Evolutionary conservation across 2,113 vertebrate species (phyloP), one percentile per base, ranked within the genome.

Genomic region (Corydoras maculifer): DNA sequence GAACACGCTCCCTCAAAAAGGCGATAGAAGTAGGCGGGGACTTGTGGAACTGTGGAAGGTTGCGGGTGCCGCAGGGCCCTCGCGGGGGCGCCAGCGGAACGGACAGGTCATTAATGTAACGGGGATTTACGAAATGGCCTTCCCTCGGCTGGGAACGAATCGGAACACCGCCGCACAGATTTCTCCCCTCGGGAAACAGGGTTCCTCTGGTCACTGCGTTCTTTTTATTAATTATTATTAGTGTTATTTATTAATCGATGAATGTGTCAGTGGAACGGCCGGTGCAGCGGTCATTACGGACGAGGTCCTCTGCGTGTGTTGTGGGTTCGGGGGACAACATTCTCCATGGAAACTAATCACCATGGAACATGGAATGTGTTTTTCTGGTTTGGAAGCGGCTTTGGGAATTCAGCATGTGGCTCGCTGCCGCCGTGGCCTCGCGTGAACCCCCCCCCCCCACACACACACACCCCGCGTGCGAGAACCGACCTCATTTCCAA

Each of bases 381-480:
- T 74, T 58, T 61, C 70, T 64, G 53, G 43, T 58, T 74, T 67
- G 64, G 49, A 67, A 73, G 29, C 49, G 35, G 64, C 64, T 67
- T 25, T 67, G 64, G 50, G 49, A 68, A 53, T 48, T 62, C 31
- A 11, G 67, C 72, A 73, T 72, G 53, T 72, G 70, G 62, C 53
- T 65, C 49, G 15, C 15, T 72, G 35, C 60, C 55, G 54, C 30
- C 54, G 13, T 65, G 73, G 25, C 58, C 62, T 66, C 55, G 57
- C 2, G 15, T 78, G 64, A 72, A 75, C 72, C 54, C 58, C 18
- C 18, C 18, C 18, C 18, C 18, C 18, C 18, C 18, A 1, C 18
- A 1, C 18, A 1, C 18, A 1, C 18, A 1, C 18, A 1, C 18
- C 18, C 1, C 18, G 18, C 18, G 35, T 57, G 57, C 30, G 32